Evolutionary conservation across 2,888 invertebrate species (phyloP).

Genomic region (Vandiemenella viatica): DNA sequence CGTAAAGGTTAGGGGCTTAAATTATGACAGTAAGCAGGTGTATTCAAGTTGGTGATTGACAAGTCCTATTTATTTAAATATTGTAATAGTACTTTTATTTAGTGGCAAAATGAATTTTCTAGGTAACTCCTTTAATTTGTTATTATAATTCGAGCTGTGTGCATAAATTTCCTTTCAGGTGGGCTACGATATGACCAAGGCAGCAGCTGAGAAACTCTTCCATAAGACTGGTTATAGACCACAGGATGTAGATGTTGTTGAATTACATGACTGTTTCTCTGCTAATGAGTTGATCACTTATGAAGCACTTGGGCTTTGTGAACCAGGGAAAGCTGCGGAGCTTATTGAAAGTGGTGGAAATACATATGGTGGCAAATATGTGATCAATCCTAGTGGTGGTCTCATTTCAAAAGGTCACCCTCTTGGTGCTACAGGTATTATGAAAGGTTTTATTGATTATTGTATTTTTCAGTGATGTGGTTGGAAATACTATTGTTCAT

Average conservation of each 20-base stretch:
- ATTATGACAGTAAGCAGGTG: too few species aligned
- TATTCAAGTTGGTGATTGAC: too few species aligned
- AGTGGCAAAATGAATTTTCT: neutral
- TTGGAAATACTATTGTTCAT: too few species aligned
- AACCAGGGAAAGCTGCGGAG: constrained; percentile 76
- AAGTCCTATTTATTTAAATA: too few species aligned
- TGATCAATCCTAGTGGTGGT: constrained; percentile 98
- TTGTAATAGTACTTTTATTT: too few species aligned
- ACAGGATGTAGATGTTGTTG: constrained; percentile 79
- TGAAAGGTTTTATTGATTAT: too few species aligned
- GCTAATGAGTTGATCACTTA: constrained; percentile 94
- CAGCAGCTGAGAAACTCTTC: constrained; percentile 63
- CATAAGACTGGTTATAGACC: constrained; percentile 58
- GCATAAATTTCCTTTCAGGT: too few species aligned
- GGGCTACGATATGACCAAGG: constrained; percentile 86
- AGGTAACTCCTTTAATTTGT: neutral
- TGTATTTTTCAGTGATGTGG: too few species aligned
- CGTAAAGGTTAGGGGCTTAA: too few species aligned
- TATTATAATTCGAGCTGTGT: too few species aligned
- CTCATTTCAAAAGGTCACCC: constrained; percentile 98
- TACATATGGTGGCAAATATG: constrained; percentile 92
- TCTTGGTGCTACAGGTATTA: constrained; percentile 78
- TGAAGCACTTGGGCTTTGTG: constrained; percentile 87
- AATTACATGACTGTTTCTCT: constrained; percentile 96
- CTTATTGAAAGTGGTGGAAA: constrained; percentile 89